Conservation (phyloP, 2,888 invertebrate species). For the Herminia tarsipennalis region DNA sequence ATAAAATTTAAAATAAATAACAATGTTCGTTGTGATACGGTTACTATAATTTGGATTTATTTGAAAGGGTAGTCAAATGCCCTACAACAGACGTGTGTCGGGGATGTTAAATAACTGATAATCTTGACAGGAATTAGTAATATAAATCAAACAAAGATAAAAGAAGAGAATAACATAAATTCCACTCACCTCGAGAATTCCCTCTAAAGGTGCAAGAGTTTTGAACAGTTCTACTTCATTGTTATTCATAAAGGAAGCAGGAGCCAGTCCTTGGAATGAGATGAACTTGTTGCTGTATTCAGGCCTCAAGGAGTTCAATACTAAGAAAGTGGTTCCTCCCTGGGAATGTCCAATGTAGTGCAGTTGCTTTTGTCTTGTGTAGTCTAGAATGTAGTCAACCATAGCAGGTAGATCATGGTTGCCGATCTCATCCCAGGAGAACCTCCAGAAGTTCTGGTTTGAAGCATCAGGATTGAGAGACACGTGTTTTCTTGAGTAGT, state of each 20-base stretch:
- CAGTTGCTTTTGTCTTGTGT: constrained; percentile 52
- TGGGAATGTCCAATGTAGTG: constrained; percentile 75
- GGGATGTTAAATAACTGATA: too few species aligned
- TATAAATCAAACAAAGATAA: neutral
- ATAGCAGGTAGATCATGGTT: constrained; percentile 58
- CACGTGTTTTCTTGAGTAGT: constrained; percentile 77
- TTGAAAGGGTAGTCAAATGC: too few species aligned
- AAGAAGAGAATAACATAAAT: neutral
- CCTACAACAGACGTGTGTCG: too few species aligned
- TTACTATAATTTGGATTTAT: too few species aligned
- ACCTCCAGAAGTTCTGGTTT: constrained; percentile 59
- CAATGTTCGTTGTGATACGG: neutral
- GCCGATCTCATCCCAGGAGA: constrained; percentile 71
- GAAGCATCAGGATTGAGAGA: constrained; percentile 49
- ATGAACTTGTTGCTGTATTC: constrained; percentile 65
- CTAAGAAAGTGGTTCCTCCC: constrained; percentile 68
- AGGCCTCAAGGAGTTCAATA: constrained; percentile 64
- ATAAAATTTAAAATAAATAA: neutral
- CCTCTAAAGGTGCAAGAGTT: constrained; percentile 47
- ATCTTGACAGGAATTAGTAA: too few species aligned
- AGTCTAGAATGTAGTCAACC: constrained; percentile 53
- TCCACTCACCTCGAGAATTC: constrained; percentile 52
- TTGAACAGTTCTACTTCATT: constrained; percentile 47
- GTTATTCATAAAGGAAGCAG: constrained; percentile 60
- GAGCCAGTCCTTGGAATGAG: constrained; percentile 71